Evolutionary conservation across 2,113 vertebrate species (phyloP).

Genomic region (Hoplias malabaricus): DNA sequence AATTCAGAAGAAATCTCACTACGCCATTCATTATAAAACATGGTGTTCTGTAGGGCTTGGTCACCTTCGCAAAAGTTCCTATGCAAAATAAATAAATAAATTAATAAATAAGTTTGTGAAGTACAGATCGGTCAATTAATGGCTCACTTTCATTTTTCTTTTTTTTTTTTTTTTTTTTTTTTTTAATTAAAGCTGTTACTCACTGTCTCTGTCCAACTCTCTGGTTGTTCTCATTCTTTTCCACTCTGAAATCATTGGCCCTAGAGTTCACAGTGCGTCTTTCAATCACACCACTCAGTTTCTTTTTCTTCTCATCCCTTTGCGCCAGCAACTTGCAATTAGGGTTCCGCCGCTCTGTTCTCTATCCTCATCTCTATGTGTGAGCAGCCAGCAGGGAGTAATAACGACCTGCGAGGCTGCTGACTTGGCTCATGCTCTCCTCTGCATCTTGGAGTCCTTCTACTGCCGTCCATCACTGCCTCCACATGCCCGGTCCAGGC

Average conservation of each 20-base stretch:
- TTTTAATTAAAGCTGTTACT: too few species aligned
- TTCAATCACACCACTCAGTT: slow-evolving; percentile 35
- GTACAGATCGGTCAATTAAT: neutral
- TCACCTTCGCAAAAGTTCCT: neutral
- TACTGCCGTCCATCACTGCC: slow-evolving; percentile 12
- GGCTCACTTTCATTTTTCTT: neutral
- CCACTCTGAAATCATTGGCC: neutral
- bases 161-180: too few species aligned
- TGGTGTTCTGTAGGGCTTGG: neutral
- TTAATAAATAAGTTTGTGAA: neutral
- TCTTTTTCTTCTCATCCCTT: neutral
- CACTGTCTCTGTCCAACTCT: neutral
- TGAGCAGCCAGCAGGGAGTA: slow-evolving; percentile 13
- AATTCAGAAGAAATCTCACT: too few species aligned
- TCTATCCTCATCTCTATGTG: neutral
- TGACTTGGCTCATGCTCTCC: neutral
- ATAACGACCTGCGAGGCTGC: slow-evolving; percentile 24
- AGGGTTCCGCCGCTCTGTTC: slow-evolving; percentile 9
- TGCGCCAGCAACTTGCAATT: slow-evolving; percentile 14
- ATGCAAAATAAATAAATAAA: too few species aligned
- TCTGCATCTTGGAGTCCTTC: slow-evolving; percentile 1
- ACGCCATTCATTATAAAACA: too few species aligned
- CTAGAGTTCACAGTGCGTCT: neutral
- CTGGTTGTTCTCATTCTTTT: slow-evolving; percentile 4
- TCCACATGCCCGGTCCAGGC: neutral